Conservation (phyloP, 1,140 invertebrate species). For the Trachymyrmex septentrionalis region DNA sequence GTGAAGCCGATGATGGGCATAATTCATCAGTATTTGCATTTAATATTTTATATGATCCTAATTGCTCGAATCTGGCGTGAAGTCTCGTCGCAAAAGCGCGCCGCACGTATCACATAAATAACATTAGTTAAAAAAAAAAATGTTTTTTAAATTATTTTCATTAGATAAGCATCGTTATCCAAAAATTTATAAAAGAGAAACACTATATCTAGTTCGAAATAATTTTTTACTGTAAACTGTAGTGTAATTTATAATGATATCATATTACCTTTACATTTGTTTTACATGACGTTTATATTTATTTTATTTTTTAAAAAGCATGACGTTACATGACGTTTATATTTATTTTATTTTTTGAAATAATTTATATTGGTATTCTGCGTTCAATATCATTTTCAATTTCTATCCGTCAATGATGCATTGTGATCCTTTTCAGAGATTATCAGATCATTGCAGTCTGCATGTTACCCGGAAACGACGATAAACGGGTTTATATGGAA, state of each 20-base stretch:
- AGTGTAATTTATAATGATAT: background rate
- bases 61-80: background rate
- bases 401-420: background rate
- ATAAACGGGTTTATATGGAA: conserved; percentile 76
- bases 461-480: conserved; percentile 73
- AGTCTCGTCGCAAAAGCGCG: background rate
- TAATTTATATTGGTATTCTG: background rate
- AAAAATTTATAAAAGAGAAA: no score
- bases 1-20: conserved; percentile 81
- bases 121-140: no score
- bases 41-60: background rate
- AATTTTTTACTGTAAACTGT: no score
- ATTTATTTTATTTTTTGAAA: background rate
- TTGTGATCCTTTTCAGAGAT: conserved; percentile 54
- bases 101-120: background rate
- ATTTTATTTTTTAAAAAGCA: background rate
- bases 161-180: no score
- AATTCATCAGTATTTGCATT: conserved; percentile 72
- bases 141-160: no score
- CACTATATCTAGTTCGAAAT: no score
- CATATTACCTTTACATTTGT: background rate
- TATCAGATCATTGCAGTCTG: conserved; percentile 77
- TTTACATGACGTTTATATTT: no score
- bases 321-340: no score
- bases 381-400: background rate